Base-by-base conservation (phyloP, 2,888 invertebrate genomes). In the Choreutis nemorana region DNA sequence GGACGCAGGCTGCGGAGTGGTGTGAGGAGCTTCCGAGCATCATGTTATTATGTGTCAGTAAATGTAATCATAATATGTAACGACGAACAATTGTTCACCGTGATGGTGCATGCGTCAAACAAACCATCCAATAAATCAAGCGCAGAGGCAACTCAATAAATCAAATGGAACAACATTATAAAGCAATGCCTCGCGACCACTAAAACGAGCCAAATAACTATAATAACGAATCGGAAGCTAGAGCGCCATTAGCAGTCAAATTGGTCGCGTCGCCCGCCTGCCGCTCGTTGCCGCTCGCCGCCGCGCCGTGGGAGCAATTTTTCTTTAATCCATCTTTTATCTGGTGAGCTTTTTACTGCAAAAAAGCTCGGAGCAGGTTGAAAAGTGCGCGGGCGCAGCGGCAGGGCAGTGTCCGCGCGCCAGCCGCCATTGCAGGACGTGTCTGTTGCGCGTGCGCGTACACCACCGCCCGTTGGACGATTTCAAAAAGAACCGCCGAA, bases 341-440 rank as follows among this genome's bases (percentile, higher is more conserved):
- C 54, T 48, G n/a, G 32, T 30, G 50, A 59, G 62, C 67, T 65
- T 63, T 56, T 63, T 60, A 50, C 55, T 56, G 63, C 57, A 67
- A 68, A 71, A 50, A 70, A 68, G 68, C 64, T 64, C 45, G 37
- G 43, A 55, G 57, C 64, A 61, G 65, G 66, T 60, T 58, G 62
- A 40, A 40, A 34, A 33, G 44, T 39, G 47, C 41, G 44, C 42
- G 41, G 42, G 41, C 33, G 36, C 32, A 31, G 31, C 32, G 32
- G 40, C 35, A 20, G 27, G 52, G 44, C 62, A 65, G 71, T 66
- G 53, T 55, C 62, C 61, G 61, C 55, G 48, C 50, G 58, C 54
- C 49, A 52, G 46, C 44, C 52, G 55, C 44, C 39, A 34, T 29
- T 40, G 48, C 33, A 12, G 34, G 46, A 59, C 62, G 64, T 52